Evolutionary conservation across 2,797 vertebrate species (phyloP).

Genomic region (Xerus rutilus): DNA sequence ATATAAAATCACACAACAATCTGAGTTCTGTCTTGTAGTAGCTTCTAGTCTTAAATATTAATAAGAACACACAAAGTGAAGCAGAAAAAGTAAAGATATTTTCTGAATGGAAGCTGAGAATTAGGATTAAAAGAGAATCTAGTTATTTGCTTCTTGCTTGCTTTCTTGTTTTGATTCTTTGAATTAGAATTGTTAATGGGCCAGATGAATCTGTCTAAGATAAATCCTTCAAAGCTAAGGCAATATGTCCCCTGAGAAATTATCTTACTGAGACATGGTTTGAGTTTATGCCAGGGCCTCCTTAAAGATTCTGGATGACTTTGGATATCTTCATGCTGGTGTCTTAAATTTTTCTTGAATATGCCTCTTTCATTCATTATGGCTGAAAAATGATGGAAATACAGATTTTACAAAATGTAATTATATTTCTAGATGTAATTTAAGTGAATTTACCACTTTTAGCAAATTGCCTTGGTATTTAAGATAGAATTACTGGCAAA

Average conservation of each 20-base stretch:
- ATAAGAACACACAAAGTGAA: not conserved
- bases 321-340: not conserved
- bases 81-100: not conserved
- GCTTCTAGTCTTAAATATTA: not conserved
- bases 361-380: not conserved
- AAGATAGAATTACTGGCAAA: not conserved
- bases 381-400: not conserved
- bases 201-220: constrained; percentile 47
- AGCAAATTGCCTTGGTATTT: constrained; percentile 21
- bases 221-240: constrained; percentile 66
- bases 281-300: not conserved
- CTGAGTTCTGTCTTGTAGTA: not conserved
- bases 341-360: constrained; percentile 33
- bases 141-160: constrained; percentile 31
- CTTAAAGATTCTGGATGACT: not conserved
- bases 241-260: constrained; percentile 61
- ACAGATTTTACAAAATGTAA: constrained; percentile 7
- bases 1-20: not conserved
- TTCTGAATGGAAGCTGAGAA: constrained; percentile 43
- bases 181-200: constrained; percentile 64
- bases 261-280: not conserved
- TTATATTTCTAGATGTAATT: not conserved
- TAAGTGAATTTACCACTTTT: not conserved
- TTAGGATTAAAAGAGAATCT: not conserved
- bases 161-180: constrained; percentile 48